These are phyloP conservation scores for Drosophila kurseongensis DNA, from an alignment of 1,140 invertebrate genomes.

Conservation along the genomic window DNA sequence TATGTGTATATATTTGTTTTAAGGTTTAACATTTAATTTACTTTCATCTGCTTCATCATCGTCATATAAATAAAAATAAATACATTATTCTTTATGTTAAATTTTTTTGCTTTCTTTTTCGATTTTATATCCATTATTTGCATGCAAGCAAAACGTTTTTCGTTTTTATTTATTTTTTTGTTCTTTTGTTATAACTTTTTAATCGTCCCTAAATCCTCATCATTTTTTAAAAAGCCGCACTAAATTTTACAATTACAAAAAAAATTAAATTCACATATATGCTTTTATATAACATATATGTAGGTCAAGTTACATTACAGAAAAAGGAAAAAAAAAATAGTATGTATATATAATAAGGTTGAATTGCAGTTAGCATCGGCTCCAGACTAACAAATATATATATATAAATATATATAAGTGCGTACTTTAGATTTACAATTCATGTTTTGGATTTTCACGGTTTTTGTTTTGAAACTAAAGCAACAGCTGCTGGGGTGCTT, in stretches of 20 bases:
- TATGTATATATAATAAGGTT: conserved; percentile 51
- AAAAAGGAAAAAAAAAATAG: conserved; percentile 54
- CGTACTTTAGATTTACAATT: conserved; percentile 38
- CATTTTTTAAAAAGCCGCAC: conserved; percentile 66
- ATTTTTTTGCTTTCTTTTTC: conserved; percentile 34
- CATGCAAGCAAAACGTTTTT: conserved; percentile 57
- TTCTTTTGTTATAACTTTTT: conserved; percentile 40
- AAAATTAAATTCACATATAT: conserved; percentile 53
- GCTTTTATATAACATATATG: conserved; percentile 35
- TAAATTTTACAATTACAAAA: conserved; percentile 77
- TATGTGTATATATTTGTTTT: conserved; percentile 75
- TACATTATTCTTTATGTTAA: conserved; percentile 67
- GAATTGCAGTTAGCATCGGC: too few species aligned
- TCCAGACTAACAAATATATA: conserved; percentile 65
- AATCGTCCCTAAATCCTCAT: conserved; percentile 10
- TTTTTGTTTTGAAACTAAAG: neutral
- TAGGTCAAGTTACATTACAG: conserved; percentile 61
- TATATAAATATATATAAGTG: conserved; percentile 40
- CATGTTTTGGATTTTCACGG: conserved; percentile 30
- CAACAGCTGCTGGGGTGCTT: conserved; percentile 25
- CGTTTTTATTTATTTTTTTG: conserved; percentile 22
- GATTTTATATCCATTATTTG: conserved; percentile 28
- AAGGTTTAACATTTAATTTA: conserved; percentile 83
- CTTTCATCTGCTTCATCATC: conserved; percentile 67
- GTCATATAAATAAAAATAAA: conserved; percentile 78